Evolutionary conservation across 2,888 invertebrate genomes (phyloP), one percentile per base, ranked within the genome.

Genomic region (Auanema sp.): DNA sequence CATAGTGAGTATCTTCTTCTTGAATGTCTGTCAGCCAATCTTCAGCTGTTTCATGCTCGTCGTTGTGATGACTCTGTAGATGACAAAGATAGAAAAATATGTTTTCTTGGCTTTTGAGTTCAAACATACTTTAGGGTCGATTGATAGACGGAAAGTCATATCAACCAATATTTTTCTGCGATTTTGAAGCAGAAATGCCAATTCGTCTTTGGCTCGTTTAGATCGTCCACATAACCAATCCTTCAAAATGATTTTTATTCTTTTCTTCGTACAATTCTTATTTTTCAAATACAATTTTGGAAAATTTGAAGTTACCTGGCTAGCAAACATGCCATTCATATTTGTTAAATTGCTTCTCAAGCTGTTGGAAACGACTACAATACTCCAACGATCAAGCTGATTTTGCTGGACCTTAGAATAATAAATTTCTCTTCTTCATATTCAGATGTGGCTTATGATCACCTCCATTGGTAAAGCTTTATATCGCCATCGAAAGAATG

Each of bases 301-400:
- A 23, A 25, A 16, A 1, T 18, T 18, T 16, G 11, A 23, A 25
- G 2, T 33, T 53, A 60, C 59, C 59, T 64, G 64, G 25, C 60
- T 60, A 50, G 42, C 43, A n/a, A 54, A 44, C 14, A 59, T 52
- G 21, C 47, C 16, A 14, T 62, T 55, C 23, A 52, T 49, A 42
- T 56, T 61, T n/a, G 78, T 78, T 33, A 78, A 42, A 66, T 78
- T 78, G 57, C 71, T 71, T n/a, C 77, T 56, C 24, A 78, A 61
- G 61, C 77, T 75, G 57, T 78, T 79, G 3, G 78, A 78, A 2
- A 79, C 79, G 44, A 79, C 72, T 10, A 78, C 68, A 24, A 78
- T 74, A 5, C 77, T 75, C 70, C 72, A 78, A 60, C 74, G 75
- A 47, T 78, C 78, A 47, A 77, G 64, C 53, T 79, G 77, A n/a